Evolutionary conservation across 2,113 vertebrate species (phyloP).

Genomic region (Aspiorhynchus laticeps): DNA sequence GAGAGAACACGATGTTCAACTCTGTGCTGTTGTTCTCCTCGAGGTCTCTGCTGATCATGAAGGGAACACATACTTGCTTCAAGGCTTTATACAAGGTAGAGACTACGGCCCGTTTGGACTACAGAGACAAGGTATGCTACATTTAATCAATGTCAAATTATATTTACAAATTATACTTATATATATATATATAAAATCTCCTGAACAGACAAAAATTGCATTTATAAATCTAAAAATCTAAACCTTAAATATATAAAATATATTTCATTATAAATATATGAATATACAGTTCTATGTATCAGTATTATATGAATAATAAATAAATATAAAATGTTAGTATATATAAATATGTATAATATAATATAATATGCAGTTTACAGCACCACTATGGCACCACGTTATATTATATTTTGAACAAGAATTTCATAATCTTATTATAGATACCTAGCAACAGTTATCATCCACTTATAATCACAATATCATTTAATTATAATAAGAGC

Average conservation of each 20-base stretch:
- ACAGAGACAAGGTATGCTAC: constrained; percentile 87
- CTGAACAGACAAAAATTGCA: too few relatives aligned
- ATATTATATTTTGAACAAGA: too few relatives aligned
- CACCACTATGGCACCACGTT: too few relatives aligned
- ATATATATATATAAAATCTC: too few relatives aligned
- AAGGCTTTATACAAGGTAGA: constrained; percentile 97
- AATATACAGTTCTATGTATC: neutral
- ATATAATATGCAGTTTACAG: too few relatives aligned
- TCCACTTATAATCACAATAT: neutral
- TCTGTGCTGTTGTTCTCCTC: neutral
- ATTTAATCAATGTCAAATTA: too few relatives aligned
- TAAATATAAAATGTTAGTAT: too few relatives aligned
- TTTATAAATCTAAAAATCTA: too few relatives aligned
- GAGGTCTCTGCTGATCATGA: constrained; percentile 96
- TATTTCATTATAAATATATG: neutral
- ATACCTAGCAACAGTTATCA: neutral
- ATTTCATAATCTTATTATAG: neutral
- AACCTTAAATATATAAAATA: neutral
- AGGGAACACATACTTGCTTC: constrained; percentile 93
- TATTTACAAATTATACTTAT: neutral
- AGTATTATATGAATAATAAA: too few relatives aligned
- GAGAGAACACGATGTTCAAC: neutral
- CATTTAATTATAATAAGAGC: neutral
- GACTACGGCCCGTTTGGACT: constrained; percentile 97
- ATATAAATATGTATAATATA: too few relatives aligned